Evolutionary conservation across 1,140 invertebrate genomes (phyloP).

Genomic region (Brachionus manjavacas): DNA sequence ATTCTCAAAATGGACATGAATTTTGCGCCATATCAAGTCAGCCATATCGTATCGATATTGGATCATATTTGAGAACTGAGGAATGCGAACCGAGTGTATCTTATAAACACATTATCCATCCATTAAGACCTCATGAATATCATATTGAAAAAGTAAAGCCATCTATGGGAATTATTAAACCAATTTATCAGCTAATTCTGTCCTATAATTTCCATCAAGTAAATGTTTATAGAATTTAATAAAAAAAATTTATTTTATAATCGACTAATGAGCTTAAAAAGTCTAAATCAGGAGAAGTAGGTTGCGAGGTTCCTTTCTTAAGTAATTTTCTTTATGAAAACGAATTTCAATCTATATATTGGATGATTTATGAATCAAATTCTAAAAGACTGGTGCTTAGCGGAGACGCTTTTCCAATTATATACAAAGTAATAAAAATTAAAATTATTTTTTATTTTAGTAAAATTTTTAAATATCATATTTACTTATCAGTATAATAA

Average conservation of each 20-base stretch:
- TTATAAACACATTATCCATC: constrained; percentile 23
- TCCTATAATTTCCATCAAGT: constrained; percentile 36
- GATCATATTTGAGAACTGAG: constrained; percentile 12
- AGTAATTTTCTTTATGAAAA: constrained; percentile 84
- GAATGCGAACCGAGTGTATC: constrained; percentile 14
- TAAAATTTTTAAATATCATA: constrained; percentile 37
- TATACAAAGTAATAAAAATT: constrained; percentile 1
- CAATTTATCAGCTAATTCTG: constrained; percentile 30
- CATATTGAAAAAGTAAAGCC: constrained; percentile 33
- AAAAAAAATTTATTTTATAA: not conserved
- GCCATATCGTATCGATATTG: not conserved
- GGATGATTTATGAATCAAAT: constrained; percentile 89
- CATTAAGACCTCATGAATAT: constrained; percentile 7
- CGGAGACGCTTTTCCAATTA: constrained; percentile 78
- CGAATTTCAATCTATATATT: constrained; percentile 88
- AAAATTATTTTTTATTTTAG: not conserved
- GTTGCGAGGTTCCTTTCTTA: constrained; percentile 70
- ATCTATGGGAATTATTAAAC: constrained; percentile 24
- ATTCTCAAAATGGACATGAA: not conserved
- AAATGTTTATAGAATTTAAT: not conserved
- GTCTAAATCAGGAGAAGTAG: constrained; percentile 74
- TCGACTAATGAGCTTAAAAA: constrained; percentile 43
- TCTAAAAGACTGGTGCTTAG: constrained; percentile 72
- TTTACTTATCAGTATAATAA: constrained; percentile 65
- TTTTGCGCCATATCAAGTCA: constrained; percentile 20